phyloP scores from a whole-genome alignment of 2,888 invertebrate genomes.

The Pheosia tremula region DNA sequence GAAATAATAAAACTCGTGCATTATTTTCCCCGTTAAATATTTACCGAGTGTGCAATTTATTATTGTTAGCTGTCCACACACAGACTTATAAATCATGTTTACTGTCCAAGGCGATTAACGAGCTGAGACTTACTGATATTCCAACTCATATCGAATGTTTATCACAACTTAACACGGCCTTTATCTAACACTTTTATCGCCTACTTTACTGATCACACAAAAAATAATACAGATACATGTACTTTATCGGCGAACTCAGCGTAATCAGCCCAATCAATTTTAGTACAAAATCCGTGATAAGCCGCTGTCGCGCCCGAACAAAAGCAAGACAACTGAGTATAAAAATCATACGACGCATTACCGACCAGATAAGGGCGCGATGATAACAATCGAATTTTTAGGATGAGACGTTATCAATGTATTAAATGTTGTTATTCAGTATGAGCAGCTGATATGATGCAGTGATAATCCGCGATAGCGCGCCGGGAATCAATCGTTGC shows the following conservation, averaged over 20 bases:
- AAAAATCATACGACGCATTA: slow-evolving; percentile 53
- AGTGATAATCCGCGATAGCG: slow-evolving; percentile 49
- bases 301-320: slow-evolving; percentile 52
- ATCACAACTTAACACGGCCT: slow-evolving; percentile 49
- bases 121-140: slow-evolving; percentile 46
- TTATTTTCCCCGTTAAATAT: neutral
- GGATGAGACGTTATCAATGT: slow-evolving; percentile 46
- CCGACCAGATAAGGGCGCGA: slow-evolving; percentile 44
- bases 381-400: slow-evolving; percentile 53
- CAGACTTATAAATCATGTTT: slow-evolving; percentile 45
- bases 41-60: neutral
- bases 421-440: slow-evolving; percentile 57
- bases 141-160: slow-evolving; percentile 37
- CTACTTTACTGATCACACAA: slow-evolving; percentile 61
- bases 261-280: slow-evolving; percentile 75
- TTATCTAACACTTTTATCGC: slow-evolving; percentile 60
- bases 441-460: slow-evolving; percentile 51
- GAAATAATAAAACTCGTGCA: neutral
- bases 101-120: slow-evolving; percentile 46
- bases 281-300: slow-evolving; percentile 67
- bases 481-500: slow-evolving; percentile 50
- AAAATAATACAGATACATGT: slow-evolving; percentile 55
- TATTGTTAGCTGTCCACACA: slow-evolving; percentile 31
- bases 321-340: slow-evolving; percentile 60
- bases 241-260: slow-evolving; percentile 52